Evolutionary conservation across 2,113 vertebrate genomes (phyloP).

Genomic region (Nycticebus coucang): DNA sequence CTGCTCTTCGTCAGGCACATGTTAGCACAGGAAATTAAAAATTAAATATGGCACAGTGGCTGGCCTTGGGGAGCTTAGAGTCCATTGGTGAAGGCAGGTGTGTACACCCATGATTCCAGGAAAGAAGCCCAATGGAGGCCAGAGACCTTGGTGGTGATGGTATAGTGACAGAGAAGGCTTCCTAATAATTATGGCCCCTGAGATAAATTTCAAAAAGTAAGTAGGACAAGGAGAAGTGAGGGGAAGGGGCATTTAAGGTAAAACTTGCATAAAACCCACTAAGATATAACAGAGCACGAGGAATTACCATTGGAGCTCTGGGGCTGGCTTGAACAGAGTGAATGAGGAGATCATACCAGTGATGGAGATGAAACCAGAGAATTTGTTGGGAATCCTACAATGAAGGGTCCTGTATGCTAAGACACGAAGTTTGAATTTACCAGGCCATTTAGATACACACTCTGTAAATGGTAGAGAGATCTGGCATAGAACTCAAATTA

Average conservation of each 20-base stretch:
- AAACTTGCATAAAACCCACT: neutral
- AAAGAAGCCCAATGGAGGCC: neutral
- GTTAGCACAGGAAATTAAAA: neutral
- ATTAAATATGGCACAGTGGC: neutral
- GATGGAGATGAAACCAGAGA: neutral
- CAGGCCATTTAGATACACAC: neutral
- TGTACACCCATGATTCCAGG: neutral
- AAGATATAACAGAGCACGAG: neutral
- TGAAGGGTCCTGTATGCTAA: neutral
- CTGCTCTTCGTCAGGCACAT: neutral
- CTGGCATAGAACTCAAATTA: neutral
- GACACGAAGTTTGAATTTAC: neutral
- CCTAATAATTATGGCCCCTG: neutral
- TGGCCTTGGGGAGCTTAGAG: neutral
- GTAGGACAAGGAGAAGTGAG: neutral
- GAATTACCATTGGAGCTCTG: neutral
- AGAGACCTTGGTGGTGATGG: neutral
- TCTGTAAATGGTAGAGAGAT: neutral
- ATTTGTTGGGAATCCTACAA: neutral
- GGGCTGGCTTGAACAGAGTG: neutral
- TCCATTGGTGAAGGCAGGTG: neutral
- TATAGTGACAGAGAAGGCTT: neutral
- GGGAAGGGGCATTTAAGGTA: neutral
- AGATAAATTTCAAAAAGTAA: neutral
- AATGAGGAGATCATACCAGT: neutral